Conservation (phyloP, 2,888 invertebrate species). For the Watsonalla binaria region DNA sequence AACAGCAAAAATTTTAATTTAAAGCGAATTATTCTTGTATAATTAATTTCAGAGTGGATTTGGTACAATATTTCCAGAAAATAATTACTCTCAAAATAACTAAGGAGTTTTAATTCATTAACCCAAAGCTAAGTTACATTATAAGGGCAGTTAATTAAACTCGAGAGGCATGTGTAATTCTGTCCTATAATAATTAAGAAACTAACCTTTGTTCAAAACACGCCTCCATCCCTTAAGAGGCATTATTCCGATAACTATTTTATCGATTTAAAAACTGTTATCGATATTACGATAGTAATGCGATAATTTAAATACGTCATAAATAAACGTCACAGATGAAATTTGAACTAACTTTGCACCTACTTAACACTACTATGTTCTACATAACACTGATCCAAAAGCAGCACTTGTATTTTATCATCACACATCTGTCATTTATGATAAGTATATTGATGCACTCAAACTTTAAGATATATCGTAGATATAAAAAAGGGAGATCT, state of each 20-base stretch:
- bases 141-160: too few species aligned
- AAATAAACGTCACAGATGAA: background rate
- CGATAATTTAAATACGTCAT: background rate
- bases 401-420: constrained; percentile 6
- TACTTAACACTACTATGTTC: background rate
- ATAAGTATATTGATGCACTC: constrained; percentile 14
- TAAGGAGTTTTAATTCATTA: too few species aligned
- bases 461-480: constrained; percentile 24
- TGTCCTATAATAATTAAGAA: too few species aligned
- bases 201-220: constrained; percentile 57
- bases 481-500: constrained; percentile 1
- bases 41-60: too few species aligned
- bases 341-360: background rate
- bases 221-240: constrained; percentile 59
- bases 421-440: constrained; percentile 6
- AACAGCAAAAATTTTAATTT: too few species aligned
- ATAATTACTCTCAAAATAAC: too few species aligned
- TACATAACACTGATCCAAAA: background rate
- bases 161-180: too few species aligned
- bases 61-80: too few species aligned
- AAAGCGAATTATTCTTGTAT: too few species aligned
- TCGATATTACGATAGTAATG: background rate
- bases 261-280: constrained; percentile 4
- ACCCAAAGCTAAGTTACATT: too few species aligned
- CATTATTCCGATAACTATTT: constrained; percentile 27